phyloP scores from a whole-genome alignment of 2,888 invertebrate genomes.

The Drosophila sordidapex region DNA sequence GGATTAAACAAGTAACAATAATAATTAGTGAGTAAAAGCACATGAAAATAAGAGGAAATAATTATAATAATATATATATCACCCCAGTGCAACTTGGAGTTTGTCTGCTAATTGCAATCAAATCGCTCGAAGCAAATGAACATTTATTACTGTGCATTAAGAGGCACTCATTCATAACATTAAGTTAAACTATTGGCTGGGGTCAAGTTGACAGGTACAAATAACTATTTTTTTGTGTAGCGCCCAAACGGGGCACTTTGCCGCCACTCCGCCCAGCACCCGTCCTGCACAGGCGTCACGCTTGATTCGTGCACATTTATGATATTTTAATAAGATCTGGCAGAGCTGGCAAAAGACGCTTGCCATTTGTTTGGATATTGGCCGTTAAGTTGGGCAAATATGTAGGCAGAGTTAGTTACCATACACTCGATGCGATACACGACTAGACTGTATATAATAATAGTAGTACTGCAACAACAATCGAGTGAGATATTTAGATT shows the following conservation, averaged over 20 bases:
- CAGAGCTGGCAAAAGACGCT: slow-evolving; percentile 33
- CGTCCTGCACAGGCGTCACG: slow-evolving; percentile 38
- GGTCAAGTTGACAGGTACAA: slow-evolving; percentile 82
- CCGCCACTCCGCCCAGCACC: neutral
- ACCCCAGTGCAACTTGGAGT: neutral
- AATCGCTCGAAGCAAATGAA: slow-evolving; percentile 21
- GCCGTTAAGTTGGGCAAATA: slow-evolving; percentile 61
- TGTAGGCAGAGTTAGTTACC: slow-evolving; percentile 63
- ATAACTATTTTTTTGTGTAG: slow-evolving; percentile 45
- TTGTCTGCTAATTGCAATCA: neutral
- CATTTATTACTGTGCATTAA: slow-evolving; percentile 51
- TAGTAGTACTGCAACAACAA: slow-evolving; percentile 72
- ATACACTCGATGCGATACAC: slow-evolving; percentile 61
- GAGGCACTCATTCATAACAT: slow-evolving; percentile 44
- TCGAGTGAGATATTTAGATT: slow-evolving; percentile 84
- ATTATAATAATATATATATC: neutral
- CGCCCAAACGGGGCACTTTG: slow-evolving; percentile 8
- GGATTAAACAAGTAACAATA: neutral
- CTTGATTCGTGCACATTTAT: slow-evolving; percentile 75
- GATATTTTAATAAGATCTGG: slow-evolving; percentile 83
- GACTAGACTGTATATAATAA: slow-evolving; percentile 81
- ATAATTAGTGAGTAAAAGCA: neutral
- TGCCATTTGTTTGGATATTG: slow-evolving; percentile 72
- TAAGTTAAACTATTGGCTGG: slow-evolving; percentile 67
- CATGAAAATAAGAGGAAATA: neutral